These are phyloP conservation scores for Stenichneumon culpator DNA, from an alignment of 2,888 invertebrate genomes.

Conservation along the genomic window DNA sequence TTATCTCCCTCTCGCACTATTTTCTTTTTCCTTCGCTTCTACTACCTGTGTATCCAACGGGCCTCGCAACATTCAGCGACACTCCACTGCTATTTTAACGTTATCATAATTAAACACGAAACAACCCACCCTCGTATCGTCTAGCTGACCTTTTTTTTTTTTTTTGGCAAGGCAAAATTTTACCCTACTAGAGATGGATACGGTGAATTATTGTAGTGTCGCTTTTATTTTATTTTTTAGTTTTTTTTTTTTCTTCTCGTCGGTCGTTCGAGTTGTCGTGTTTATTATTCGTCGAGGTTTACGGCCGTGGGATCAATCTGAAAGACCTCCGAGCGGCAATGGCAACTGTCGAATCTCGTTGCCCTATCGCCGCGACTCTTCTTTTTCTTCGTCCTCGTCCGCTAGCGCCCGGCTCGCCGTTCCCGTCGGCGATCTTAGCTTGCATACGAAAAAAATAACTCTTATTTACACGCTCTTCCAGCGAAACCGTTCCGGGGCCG, in stretches of 20 bases:
- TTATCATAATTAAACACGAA: conserved; percentile 2
- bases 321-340: conserved; percentile 13
- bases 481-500: conserved; percentile 44
- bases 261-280: conserved; percentile 44
- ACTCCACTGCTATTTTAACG: conserved; percentile 1
- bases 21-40: background rate
- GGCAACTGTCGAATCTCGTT: background rate
- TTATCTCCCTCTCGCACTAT: background rate
- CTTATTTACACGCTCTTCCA: conserved; percentile 65
- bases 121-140: background rate
- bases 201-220: background rate
- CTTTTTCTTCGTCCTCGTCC: conserved; percentile 61
- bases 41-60: background rate
- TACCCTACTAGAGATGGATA: background rate
- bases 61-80: conserved; percentile 27
- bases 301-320: conserved; percentile 23
- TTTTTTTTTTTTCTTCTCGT: background rate
- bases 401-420: conserved; percentile 65
- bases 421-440: conserved; percentile 72
- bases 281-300: conserved; percentile 60
- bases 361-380: background rate
- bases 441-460: conserved; percentile 79
- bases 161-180: conserved; percentile 17
- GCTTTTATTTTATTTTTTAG: background rate
- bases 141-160: background rate